These are phyloP conservation scores for Patella ulyssiponensis DNA, from an alignment of 2,888 invertebrate genomes.

Conservation along the genomic window DNA sequence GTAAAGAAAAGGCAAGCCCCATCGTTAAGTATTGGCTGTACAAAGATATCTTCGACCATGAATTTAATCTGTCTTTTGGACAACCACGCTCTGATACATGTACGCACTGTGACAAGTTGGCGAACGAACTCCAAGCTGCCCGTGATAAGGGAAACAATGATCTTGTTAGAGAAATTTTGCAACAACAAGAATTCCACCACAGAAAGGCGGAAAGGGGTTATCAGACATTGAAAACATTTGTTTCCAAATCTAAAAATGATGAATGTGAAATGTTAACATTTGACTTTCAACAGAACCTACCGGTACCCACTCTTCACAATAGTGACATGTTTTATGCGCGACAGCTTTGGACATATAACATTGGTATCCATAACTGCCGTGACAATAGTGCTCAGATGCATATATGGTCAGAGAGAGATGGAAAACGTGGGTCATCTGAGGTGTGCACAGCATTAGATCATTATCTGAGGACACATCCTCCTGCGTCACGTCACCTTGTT, in stretches of 20 bases:
- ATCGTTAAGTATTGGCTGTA: not conserved
- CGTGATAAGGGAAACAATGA: not conserved
- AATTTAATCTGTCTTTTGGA: not conserved
- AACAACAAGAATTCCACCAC: not conserved
- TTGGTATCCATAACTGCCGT: slow-evolving; percentile 30
- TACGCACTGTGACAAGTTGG: not conserved
- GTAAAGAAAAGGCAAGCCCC: not conserved
- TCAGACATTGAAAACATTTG: not conserved
- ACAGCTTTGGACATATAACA: slow-evolving; percentile 30
- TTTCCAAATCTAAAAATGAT: not conserved
- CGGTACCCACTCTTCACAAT: slow-evolving; percentile 23
- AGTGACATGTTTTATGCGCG: slow-evolving; percentile 31
- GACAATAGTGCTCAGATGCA: slow-evolving; percentile 26
- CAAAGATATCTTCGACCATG: not conserved
- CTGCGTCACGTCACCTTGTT: not conserved
- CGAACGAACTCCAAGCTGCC: not conserved
- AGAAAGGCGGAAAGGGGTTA: not conserved
- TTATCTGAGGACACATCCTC: not conserved
- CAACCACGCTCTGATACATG: not conserved
- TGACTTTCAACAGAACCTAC: slow-evolving; percentile 33
- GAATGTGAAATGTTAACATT: slow-evolving; percentile 27
- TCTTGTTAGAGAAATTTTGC: not conserved
- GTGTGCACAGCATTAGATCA: slow-evolving; percentile 1
- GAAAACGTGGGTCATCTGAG: slow-evolving; percentile 27
- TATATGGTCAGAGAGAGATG: slow-evolving; percentile 26